A percentile compares a stretch with the other conserved stretches of the same genome.
These are phyloP conservation scores for Zoanthus sansibaricus DNA, from an alignment of 92 coral and sea anemone genomes.

Conservation along the genomic window DNA sequence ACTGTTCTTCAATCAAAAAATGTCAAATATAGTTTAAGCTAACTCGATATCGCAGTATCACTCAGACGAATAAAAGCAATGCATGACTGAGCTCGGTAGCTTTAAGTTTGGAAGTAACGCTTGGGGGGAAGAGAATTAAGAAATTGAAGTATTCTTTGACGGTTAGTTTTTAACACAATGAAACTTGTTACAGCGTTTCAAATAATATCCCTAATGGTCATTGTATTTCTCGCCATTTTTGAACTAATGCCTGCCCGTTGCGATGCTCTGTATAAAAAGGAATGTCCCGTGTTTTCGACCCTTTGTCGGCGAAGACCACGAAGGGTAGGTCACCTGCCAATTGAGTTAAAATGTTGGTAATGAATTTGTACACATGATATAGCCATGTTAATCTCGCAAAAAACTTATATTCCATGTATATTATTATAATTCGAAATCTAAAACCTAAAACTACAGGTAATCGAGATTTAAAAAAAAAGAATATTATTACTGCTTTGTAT, in stretches of 20 bases:
- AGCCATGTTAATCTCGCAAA: too few relatives aligned
- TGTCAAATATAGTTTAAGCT: too few relatives aligned
- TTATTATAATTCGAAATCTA: too few relatives aligned
- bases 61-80: neutral
- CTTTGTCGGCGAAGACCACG: neutral
- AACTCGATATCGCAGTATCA: too few relatives aligned
- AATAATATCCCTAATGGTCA: too few relatives aligned
- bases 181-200: neutral
- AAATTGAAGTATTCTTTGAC: neutral
- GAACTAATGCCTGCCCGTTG: neutral
- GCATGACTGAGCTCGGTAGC: neutral
- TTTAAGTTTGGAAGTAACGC: neutral
- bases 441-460: too few relatives aligned
- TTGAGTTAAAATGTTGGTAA: neutral
- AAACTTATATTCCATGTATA: too few relatives aligned
- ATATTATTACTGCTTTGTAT: too few relatives aligned
- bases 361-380: neutral
- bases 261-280: neutral
- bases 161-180: neutral
- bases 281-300: constrained; percentile 1
- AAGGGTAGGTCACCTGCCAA: neutral
- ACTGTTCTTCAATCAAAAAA: too few relatives aligned
- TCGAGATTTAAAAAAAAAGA: too few relatives aligned
- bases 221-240: neutral
- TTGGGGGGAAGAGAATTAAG: neutral